phyloP scores from a whole-genome alignment of 2,797 vertebrate species.

The Acestrorhynchus altus region DNA sequence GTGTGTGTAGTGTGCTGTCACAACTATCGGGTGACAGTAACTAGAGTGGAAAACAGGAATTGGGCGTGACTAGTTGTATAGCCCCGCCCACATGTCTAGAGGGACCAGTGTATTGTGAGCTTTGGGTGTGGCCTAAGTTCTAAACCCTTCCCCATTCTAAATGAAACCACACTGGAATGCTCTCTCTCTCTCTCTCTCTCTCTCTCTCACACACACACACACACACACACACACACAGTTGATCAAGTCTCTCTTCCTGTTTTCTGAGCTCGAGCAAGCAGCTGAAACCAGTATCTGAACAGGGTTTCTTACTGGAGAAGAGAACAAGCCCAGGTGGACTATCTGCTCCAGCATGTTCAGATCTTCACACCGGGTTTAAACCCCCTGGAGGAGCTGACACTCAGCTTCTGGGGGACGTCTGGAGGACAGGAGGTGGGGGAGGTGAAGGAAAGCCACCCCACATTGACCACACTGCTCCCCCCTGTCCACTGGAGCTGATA shows the following conservation, averaged over 20 bases:
- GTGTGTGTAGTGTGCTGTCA: slow-evolving; percentile 28
- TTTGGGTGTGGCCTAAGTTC: slow-evolving; percentile 61
- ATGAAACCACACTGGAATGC: slow-evolving; percentile 78
- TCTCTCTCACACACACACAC: slow-evolving; percentile 38
- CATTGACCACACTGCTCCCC: slow-evolving; percentile 16
- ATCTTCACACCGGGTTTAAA: background rate
- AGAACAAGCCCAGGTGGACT: background rate
- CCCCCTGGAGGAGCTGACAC: slow-evolving; percentile 42
- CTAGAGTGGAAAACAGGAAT: slow-evolving; percentile 62
- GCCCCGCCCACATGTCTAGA: slow-evolving; percentile 59
- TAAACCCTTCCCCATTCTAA: slow-evolving; percentile 70
- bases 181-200: slow-evolving; percentile 52
- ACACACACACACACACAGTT: slow-evolving; percentile 54
- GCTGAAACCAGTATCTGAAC: slow-evolving; percentile 2
- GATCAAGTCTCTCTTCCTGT: slow-evolving; percentile 60
- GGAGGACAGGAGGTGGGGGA: slow-evolving; percentile 37
- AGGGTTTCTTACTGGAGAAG: background rate
- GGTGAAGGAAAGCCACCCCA: slow-evolving; percentile 48
- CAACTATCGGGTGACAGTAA: slow-evolving; percentile 68
- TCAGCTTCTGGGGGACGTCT: slow-evolving; percentile 19
- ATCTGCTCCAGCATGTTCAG: background rate
- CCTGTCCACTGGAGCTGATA: slow-evolving; percentile 33
- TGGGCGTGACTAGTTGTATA: slow-evolving; percentile 56
- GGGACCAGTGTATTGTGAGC: slow-evolving; percentile 63
- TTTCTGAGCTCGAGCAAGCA: slow-evolving; percentile 57